Base-by-base conservation (phyloP, 2,888 invertebrate species). In the Cryptocephalus primarius region DNA sequence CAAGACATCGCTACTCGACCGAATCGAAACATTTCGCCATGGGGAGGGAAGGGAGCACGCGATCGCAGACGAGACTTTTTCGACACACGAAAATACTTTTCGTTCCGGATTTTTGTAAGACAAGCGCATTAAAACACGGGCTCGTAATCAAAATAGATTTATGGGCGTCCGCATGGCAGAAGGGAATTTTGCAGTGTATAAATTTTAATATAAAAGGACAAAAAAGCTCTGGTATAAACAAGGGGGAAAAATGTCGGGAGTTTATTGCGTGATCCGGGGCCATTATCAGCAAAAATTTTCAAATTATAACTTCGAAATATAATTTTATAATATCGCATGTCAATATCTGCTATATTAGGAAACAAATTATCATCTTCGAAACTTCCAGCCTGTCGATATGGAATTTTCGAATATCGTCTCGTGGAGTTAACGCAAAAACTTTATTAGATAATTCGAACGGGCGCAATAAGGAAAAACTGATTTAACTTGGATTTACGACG, bases 251-350 rank as follows among this genome's bases (percentile, higher is more conserved):
- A 60, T 56, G 59, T 56, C 55, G 53, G 52, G 53, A 55, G 48
- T 22, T 22, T 48, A 50, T 64, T 56, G 65, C 65, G 64, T 65
- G 65, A 49, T 56, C 46, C 38, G 33, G 48, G 52, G 59, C 59
- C 63, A 57, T 65, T 65, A 64, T 51, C 62, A 63, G 64, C 64
- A 65, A 65, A 31, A 36, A 13, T 64, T 63, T 65, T 59, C 61
- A 63, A 64, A 64, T 65, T 64, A 64, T 60, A 63, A 64, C 56
- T 66, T 64, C 57, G 60, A 59, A 64, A 63, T 59, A 60, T 62
- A 64, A 64, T 64, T 65, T 64, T 61, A 62, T 61, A 61, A 60
- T 64, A 63, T 65, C 57, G 65, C 65, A 65, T 65, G 65, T 65
- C 64, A 61, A 64, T 64, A 63, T 60, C 60, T 60, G 59, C 59